These are phyloP conservation scores for Drosophila trichaetosa DNA, from an alignment of 2,888 invertebrate species.

Conservation along the genomic window DNA sequence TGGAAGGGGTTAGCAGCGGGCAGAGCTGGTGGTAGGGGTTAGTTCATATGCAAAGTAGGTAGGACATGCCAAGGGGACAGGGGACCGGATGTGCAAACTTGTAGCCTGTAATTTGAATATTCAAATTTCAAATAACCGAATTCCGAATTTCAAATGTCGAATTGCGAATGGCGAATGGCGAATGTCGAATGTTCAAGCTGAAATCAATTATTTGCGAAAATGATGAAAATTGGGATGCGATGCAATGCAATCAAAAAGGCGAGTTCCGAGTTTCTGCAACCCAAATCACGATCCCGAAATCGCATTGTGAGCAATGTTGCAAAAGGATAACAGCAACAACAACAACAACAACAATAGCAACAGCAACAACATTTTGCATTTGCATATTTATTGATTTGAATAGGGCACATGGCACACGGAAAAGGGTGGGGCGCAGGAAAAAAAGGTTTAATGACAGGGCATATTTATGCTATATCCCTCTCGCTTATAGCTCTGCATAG, in stretches of 20 bases:
- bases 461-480: constrained; percentile 33
- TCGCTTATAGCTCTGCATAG: constrained; percentile 19
- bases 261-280: constrained; percentile 16
- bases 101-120: constrained; percentile 72
- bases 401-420: constrained; percentile 23
- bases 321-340: constrained; percentile 66
- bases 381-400: constrained; percentile 78
- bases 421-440: constrained; percentile 13
- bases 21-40: constrained; percentile 15
- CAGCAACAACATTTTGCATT: constrained; percentile 52
- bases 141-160: constrained; percentile 7
- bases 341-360: constrained; percentile 21
- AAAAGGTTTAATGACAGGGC: constrained; percentile 70
- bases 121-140: constrained; percentile 57
- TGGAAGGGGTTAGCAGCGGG: constrained; percentile 19
- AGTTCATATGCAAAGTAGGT: constrained; percentile 74
- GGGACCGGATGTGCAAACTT: constrained; percentile 63
- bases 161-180: constrained; percentile 26
- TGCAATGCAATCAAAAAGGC: constrained; percentile 46
- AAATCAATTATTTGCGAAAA: constrained; percentile 79
- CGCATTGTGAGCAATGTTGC: constrained; percentile 68
- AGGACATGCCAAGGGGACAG: constrained; percentile 17
- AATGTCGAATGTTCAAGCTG: constrained; percentile 53
- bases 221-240: constrained; percentile 59
- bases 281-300: constrained; percentile 38